phyloP scores from a whole-genome alignment of 2,888 invertebrate species.

The Drosophila siamana region DNA sequence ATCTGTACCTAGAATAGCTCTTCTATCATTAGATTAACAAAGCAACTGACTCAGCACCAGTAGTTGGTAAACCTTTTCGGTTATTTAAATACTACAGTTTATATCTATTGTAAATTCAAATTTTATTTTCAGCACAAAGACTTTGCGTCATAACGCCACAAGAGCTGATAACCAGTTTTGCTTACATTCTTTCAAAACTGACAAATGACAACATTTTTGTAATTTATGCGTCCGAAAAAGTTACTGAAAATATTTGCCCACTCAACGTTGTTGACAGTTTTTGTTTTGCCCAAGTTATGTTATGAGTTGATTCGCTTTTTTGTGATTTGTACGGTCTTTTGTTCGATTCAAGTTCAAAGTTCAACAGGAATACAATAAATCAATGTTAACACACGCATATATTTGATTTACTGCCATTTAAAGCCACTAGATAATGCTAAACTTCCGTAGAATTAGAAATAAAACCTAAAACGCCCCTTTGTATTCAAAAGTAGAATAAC shows the following conservation, averaged over 20 bases:
- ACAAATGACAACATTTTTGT: slow-evolving; percentile 46
- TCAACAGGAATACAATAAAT: slow-evolving; percentile 15
- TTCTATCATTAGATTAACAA: background rate
- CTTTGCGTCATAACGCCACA: slow-evolving; percentile 35
- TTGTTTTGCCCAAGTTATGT: slow-evolving; percentile 19
- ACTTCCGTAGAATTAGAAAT: background rate
- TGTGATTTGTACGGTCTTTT: slow-evolving; percentile 15
- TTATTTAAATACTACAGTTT: background rate
- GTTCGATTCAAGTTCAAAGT: slow-evolving; percentile 54
- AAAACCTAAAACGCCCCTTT: background rate
- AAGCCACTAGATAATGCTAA: background rate
- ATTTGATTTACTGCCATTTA: background rate
- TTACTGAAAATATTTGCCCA: slow-evolving; percentile 33
- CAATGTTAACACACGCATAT: background rate
- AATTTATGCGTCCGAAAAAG: slow-evolving; percentile 37
- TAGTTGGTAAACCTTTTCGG: background rate
- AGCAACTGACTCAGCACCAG: background rate
- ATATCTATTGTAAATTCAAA: slow-evolving; percentile 10
- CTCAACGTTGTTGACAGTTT: slow-evolving; percentile 19
- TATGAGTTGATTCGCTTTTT: slow-evolving; percentile 28
- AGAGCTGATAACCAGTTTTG: slow-evolving; percentile 35
- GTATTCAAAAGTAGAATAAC: background rate
- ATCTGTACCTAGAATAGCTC: background rate
- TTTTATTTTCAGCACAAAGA: slow-evolving; percentile 4
- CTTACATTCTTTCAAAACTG: slow-evolving; percentile 1